Conservation (phyloP, 2,113 vertebrate species). For the Rousettus leschenaultii region DNA sequence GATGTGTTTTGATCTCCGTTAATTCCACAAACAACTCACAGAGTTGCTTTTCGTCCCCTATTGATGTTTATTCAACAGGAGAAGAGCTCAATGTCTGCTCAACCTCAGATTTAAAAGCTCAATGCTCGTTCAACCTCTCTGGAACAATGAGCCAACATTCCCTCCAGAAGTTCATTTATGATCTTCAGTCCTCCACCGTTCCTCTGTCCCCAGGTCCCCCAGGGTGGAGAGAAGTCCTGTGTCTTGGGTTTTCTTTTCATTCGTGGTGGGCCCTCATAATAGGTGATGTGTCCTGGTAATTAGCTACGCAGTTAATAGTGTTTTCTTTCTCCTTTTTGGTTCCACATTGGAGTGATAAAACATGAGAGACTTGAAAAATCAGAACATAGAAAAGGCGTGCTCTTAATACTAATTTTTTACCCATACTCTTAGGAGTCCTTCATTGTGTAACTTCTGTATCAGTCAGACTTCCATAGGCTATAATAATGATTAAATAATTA, state of each 20-base stretch:
- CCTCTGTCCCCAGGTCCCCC: background rate
- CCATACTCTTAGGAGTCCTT: constrained; percentile 20
- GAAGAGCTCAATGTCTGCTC: background rate
- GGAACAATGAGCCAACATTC: background rate
- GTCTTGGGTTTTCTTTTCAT: constrained; percentile 53
- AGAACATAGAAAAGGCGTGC: constrained; percentile 3
- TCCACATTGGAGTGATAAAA: background rate
- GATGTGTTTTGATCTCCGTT: background rate
- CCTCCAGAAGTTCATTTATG: background rate
- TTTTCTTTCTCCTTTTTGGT: constrained; percentile 39
- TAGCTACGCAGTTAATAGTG: constrained; percentile 34
- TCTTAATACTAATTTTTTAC: constrained; percentile 37
- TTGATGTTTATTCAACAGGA: background rate
- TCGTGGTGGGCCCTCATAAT: background rate
- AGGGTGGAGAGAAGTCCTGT: background rate
- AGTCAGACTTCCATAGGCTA: background rate
- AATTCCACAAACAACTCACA: background rate
- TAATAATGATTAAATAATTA: constrained; percentile 1
- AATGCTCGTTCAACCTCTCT: background rate
- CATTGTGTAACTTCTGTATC: background rate
- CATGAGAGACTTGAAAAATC: constrained; percentile 43
- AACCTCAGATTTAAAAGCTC: background rate
- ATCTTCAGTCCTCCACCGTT: background rate
- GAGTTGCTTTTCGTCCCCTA: background rate
- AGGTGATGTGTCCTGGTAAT: constrained; percentile 28